phyloP scores from a whole-genome alignment of 2,113 vertebrate genomes.

The Odocoileus virginianus region DNA sequence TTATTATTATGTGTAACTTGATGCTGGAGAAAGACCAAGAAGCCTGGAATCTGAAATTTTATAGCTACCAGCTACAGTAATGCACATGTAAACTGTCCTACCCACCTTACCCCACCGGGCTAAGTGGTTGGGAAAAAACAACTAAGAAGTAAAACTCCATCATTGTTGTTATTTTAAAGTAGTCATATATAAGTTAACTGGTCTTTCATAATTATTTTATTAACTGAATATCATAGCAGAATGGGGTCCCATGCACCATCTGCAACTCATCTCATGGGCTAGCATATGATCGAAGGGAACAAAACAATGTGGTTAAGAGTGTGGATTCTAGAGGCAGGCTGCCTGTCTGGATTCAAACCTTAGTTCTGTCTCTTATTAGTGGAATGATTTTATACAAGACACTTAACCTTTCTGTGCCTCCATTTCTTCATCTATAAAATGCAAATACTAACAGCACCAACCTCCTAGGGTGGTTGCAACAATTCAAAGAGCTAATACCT shows the following conservation, averaged over 20 bases:
- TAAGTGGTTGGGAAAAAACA: background rate
- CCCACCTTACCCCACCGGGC: background rate
- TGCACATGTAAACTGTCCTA: background rate
- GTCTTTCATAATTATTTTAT: slow-evolving; percentile 31
- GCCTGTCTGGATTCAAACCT: background rate
- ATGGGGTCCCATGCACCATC: background rate
- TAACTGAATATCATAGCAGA: background rate
- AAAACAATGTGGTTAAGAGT: background rate
- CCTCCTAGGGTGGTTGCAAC: background rate
- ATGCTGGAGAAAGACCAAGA: slow-evolving; percentile 36
- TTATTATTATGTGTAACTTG: slow-evolving; percentile 40
- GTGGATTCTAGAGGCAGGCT: background rate
- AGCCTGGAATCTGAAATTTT: background rate
- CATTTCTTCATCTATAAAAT: slow-evolving; percentile 10
- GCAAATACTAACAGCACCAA: background rate
- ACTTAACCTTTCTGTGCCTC: background rate
- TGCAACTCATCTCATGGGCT: background rate
- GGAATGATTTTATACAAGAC: background rate
- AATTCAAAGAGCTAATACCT: slow-evolving; percentile 21
- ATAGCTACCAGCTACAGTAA: background rate
- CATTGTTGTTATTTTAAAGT: background rate
- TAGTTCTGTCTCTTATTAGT: background rate
- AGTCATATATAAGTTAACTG: background rate
- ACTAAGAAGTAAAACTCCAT: background rate
- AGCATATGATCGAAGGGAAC: background rate